phyloP scores from a whole-genome alignment of 1,140 invertebrate species.

The Drosophila albomicans region DNA sequence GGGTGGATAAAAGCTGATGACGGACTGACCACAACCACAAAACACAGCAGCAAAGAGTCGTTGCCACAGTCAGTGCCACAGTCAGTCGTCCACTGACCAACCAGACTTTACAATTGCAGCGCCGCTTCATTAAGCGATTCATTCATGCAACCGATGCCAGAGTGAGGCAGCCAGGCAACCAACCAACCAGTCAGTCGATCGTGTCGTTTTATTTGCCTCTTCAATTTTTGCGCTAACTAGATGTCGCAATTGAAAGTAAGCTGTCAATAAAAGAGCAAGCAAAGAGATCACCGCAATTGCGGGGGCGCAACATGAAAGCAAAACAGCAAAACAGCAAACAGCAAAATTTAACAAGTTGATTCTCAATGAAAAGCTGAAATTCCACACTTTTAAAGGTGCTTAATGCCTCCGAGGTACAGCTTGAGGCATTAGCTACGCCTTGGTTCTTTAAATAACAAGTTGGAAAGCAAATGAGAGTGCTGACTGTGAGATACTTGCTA shows the following conservation, averaged over 20 bases:
- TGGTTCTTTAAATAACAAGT: no score
- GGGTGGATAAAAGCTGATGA: slow-evolving; percentile 58
- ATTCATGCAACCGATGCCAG: slow-evolving; percentile 51
- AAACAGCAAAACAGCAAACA: neutral
- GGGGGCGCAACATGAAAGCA: no score
- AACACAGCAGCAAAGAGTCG: neutral
- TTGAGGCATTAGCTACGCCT: no score
- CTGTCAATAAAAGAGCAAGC: slow-evolving; percentile 60
- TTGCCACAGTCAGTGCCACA: slow-evolving; percentile 16
- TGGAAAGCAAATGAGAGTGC: no score
- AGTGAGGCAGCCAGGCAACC: no score
- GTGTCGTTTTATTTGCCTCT: slow-evolving; percentile 80
- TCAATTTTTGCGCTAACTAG: slow-evolving; percentile 79
- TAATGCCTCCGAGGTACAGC: no score
- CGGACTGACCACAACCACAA: slow-evolving; percentile 66
- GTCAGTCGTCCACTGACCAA: slow-evolving; percentile 10
- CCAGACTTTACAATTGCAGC: slow-evolving; percentile 20
- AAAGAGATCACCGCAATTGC: no score
- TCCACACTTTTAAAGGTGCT: no score
- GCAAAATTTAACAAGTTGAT: neutral
- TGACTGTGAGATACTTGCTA: no score
- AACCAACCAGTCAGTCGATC: slow-evolving; percentile 53
- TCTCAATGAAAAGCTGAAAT: neutral
- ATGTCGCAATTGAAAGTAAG: slow-evolving; percentile 82
- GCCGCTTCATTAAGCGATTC: slow-evolving; percentile 75